Base-by-base conservation (phyloP, 2,797 vertebrate genomes). In the Manis crassicaudata region DNA sequence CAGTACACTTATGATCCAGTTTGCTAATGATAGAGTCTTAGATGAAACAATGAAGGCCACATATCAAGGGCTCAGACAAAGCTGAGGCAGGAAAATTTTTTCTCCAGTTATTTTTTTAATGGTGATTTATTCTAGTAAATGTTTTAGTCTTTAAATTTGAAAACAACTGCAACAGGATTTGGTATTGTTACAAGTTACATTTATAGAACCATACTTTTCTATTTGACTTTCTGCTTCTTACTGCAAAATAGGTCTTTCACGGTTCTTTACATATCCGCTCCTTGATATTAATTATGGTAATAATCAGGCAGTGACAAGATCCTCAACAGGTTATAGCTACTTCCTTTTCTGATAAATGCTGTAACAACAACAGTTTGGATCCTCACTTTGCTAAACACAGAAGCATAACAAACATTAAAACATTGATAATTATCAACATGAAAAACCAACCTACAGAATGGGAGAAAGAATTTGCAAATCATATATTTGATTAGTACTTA, bases 21-120 rank as follows among this genome's bases (percentile, higher is more conserved):
- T 18, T n/a, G n/a, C 35, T 65, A 90, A 63, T 76, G 23, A 85
- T 50, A 94, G 13, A 58, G 7, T 85, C 79, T 80, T 91, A 70
- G 60, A 12, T 80, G n/a, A 90, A 88, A 92, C 25, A 52, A 18
- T 43, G 37, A 95, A 91, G 32, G 63, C 7, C 17, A 65, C 17
- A 92, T 94, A 88, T 92, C 37, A 65, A 50, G 95, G 25, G 11
- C 14, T 77, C 83, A 88, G 46, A 73, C 70, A 79, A 94, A 81
- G 16, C 63, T 94, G 21, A 95, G n/a, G 23, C 3, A 93, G 21
- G 8, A 77, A 43, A 87, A 17, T 63, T 13, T 13, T 58, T 89
- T 20, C 7, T 27, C n/a, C 25, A 46, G 46, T 75, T 90, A 2
- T 76, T 62, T 72, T 67, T 56, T 85, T 32, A 92, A 82, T 68